Evolutionary conservation across 2,888 invertebrate genomes (phyloP).

Genomic region (Eilema sororculum): DNA sequence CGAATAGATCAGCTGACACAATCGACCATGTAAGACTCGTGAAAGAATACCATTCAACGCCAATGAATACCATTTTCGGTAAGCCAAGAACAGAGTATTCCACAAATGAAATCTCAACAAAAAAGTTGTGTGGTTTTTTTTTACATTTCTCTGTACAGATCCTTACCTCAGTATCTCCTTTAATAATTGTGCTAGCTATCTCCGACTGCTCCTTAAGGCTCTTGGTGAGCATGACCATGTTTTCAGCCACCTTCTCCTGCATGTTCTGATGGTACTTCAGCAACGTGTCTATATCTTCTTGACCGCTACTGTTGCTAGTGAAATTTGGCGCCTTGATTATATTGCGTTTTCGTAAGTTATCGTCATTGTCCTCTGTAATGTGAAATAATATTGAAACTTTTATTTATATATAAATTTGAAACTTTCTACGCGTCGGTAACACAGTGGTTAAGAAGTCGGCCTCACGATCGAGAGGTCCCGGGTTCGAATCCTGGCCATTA

Average conservation of each 20-base stretch:
- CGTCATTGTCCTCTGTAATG: conserved; percentile 65
- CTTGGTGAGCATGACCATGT: conserved; percentile 95
- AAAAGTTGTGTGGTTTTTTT: background rate
- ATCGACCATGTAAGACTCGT: too few relatives aligned
- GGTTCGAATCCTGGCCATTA: too few relatives aligned
- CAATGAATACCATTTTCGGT: too few relatives aligned
- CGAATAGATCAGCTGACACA: too few relatives aligned
- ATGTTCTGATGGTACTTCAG: conserved; percentile 95
- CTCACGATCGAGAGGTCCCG: too few relatives aligned
- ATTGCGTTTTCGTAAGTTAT: conserved; percentile 84
- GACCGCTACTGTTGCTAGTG: conserved; percentile 79
- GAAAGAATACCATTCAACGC: too few relatives aligned
- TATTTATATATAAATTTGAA: too few relatives aligned
- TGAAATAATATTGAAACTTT: background rate
- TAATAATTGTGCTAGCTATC: conserved; percentile 95
- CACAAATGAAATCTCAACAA: too few relatives aligned
- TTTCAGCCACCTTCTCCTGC: conserved; percentile 97
- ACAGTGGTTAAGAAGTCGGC: too few relatives aligned
- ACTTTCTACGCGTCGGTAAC: too few relatives aligned
- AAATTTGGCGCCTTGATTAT: conserved; percentile 83
- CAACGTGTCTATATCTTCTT: conserved; percentile 92
- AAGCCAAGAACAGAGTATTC: too few relatives aligned
- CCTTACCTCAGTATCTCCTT: conserved; percentile 93
- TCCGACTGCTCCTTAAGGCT: conserved; percentile 96
- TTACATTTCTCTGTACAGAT: too few relatives aligned